Conservation (phyloP, 2,888 invertebrate species). For the Plutella xylostella region DNA sequence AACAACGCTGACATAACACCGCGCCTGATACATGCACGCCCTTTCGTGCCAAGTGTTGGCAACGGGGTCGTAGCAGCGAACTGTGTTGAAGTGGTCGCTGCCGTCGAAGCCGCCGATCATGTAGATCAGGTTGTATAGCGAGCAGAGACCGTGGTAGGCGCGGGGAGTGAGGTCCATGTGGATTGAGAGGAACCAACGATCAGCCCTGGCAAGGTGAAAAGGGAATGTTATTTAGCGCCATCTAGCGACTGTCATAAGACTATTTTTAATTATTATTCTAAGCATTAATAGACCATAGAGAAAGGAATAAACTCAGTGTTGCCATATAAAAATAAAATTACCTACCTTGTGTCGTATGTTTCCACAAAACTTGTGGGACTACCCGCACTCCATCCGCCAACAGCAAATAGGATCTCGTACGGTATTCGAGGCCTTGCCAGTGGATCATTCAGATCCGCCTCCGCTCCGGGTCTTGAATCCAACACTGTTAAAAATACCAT, state of each 20-base stretch:
- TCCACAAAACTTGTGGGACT: slow-evolving; percentile 84
- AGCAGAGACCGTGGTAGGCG: slow-evolving; percentile 84
- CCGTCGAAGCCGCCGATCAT: slow-evolving; percentile 90
- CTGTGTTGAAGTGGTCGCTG: slow-evolving; percentile 80
- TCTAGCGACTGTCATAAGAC: no score
- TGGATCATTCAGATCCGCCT: slow-evolving; percentile 68
- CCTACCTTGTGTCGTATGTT: slow-evolving; percentile 83
- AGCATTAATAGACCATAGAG: no score
- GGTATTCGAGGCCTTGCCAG: slow-evolving; percentile 78
- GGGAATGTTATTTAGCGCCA: no score
- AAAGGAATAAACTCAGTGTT: no score
- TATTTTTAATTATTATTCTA: no score
- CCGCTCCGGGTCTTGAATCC: slow-evolving; percentile 56
- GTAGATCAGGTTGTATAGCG: slow-evolving; percentile 76
- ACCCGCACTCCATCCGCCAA: slow-evolving; percentile 90
- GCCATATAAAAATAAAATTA: no score
- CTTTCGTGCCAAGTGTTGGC: slow-evolving; percentile 80
- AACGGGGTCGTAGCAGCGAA: slow-evolving; percentile 84
- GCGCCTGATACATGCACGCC: slow-evolving; percentile 83
- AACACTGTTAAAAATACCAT: slow-evolving; percentile 63
- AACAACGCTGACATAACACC: slow-evolving; percentile 84
- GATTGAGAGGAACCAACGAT: slow-evolving; percentile 79
- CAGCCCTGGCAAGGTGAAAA: no score
- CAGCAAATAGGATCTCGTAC: slow-evolving; percentile 82
- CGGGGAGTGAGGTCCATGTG: slow-evolving; percentile 77